Conservation (phyloP, 1,140 invertebrate genomes). For the Euura lappo region DNA sequence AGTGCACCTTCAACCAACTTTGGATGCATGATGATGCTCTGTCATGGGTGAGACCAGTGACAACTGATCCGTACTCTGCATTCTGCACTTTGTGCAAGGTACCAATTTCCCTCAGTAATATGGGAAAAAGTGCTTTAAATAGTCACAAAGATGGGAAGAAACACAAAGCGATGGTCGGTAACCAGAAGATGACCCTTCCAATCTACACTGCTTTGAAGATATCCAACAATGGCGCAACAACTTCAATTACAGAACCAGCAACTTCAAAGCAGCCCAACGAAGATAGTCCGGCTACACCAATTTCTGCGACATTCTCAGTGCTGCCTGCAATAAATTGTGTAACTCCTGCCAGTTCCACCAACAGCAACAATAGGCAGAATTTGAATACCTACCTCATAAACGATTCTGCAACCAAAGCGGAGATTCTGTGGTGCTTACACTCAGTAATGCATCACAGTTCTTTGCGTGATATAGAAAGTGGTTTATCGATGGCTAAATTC, state of each 20-base stretch:
- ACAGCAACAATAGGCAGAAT: not conserved
- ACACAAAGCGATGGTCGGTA: not conserved
- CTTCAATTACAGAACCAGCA: not conserved
- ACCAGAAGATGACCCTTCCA: not conserved
- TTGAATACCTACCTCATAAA: not conserved
- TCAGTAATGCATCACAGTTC: slow-evolving; percentile 20
- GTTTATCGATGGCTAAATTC: slow-evolving; percentile 15
- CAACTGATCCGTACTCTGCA: not conserved
- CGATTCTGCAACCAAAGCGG: not conserved
- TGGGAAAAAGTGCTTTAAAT: not conserved
- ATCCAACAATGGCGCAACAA: not conserved
- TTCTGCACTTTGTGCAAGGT: not conserved
- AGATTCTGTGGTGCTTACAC: not conserved
- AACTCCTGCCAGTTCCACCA: not conserved
- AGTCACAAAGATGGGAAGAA: not conserved
- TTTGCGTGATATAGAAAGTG: slow-evolving; percentile 18
- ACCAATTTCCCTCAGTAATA: not conserved
- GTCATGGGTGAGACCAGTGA: not conserved
- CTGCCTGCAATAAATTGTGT: not conserved
- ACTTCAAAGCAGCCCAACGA: not conserved
- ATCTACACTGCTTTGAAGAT: not conserved
- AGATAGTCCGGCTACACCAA: not conserved
- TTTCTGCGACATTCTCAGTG: not conserved
- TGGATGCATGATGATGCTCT: not conserved
- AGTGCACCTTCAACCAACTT: not conserved